phyloP scores from a whole-genome alignment of 2,113 vertebrate genomes.

The Datnioides undecimradiatus region DNA sequence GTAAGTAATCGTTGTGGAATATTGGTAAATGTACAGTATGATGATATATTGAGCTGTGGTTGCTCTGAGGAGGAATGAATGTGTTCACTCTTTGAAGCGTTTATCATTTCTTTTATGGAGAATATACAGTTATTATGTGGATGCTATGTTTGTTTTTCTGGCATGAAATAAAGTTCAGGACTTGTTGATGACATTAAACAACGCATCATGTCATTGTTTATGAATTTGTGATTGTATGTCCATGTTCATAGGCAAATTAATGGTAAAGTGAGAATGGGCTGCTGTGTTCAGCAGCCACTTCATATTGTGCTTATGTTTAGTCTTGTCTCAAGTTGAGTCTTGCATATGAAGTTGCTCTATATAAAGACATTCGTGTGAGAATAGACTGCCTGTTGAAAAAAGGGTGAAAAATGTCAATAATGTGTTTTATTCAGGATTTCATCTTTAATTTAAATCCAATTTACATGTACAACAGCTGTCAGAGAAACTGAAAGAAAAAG shows the following conservation, averaged over 20 bases:
- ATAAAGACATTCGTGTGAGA: too few species aligned
- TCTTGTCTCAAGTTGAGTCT: background rate
- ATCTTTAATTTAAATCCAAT: background rate
- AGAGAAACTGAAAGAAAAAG: conserved; percentile 14
- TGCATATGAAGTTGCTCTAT: background rate
- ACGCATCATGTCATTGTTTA: background rate
- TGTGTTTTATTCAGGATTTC: background rate
- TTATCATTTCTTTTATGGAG: conserved; percentile 56
- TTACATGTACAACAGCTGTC: background rate
- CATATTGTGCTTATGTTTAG: background rate
- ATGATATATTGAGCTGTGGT: conserved; percentile 29
- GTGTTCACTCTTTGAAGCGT: conserved; percentile 44
- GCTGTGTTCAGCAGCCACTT: background rate
- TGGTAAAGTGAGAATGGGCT: background rate
- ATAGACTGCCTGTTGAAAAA: background rate
- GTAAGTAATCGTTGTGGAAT: conserved; percentile 52
- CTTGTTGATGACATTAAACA: conserved; percentile 51
- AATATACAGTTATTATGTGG: conserved; percentile 65
- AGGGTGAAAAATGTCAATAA: background rate
- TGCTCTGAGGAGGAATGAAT: conserved; percentile 45
- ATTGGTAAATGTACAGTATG: conserved; percentile 62
- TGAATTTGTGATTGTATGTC: background rate
- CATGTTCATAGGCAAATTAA: background rate
- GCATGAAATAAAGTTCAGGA: conserved; percentile 82
- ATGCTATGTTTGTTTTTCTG: conserved; percentile 75